Evolutionary conservation across 2,888 invertebrate genomes (phyloP).

Genomic region (Orgyia antiqua): DNA sequence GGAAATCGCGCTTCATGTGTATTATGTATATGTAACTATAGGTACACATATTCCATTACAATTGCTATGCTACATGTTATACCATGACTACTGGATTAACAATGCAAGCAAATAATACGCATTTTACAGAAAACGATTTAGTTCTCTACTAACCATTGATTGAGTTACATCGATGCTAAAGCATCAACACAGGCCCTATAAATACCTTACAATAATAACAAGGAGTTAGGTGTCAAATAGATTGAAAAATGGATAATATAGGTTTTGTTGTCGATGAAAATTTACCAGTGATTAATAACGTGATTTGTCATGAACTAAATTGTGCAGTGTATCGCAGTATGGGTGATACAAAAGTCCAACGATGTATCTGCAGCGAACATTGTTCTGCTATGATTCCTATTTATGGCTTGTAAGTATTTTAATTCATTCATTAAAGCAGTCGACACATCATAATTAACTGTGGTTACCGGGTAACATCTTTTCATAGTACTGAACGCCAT

Average conservation of each 20-base stretch:
- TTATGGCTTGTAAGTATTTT: conserved; percentile 44
- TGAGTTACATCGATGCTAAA: conserved; percentile 11
- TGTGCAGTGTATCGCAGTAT: conserved; percentile 29
- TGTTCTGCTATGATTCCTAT: conserved; percentile 24
- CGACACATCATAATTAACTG: too few species aligned
- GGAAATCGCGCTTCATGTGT: too few species aligned
- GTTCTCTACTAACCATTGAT: conserved; percentile 22
- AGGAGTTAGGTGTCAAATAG: too few species aligned
- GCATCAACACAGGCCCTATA: too few species aligned
- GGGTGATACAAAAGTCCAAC: background rate
- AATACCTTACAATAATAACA: too few species aligned
- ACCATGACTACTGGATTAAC: conserved; percentile 41
- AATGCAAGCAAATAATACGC: conserved; percentile 32
- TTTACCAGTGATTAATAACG: conserved; percentile 26
- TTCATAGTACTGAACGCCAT: too few species aligned
- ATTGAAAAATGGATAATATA: conserved; percentile 54
- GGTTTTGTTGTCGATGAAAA: conserved; percentile 51
- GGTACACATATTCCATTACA: too few species aligned
- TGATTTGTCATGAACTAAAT: conserved; percentile 14
- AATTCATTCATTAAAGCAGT: too few species aligned
- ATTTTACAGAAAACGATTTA: conserved; percentile 5
- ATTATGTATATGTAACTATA: too few species aligned
- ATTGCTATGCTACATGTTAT: too few species aligned
- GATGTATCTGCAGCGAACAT: conserved; percentile 7
- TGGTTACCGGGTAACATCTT: too few species aligned